Evolutionary conservation across 2,888 invertebrate genomes (phyloP).

Genomic region (Oscheius sp.): DNA sequence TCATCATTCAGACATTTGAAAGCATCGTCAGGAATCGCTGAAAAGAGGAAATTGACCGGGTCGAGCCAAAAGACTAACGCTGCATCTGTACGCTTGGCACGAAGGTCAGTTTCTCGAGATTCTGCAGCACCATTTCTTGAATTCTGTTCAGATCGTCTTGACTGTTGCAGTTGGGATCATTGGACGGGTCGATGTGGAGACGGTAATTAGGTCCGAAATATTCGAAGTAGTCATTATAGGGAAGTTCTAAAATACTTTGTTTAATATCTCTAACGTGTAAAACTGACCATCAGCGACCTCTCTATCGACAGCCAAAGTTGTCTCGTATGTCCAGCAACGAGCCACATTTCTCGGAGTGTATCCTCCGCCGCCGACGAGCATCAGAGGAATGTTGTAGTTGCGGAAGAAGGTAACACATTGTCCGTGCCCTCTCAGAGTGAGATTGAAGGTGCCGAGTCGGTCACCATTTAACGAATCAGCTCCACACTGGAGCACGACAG

Average conservation of each 20-base stretch:
- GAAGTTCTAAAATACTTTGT: constrained; percentile 55
- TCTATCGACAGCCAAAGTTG: constrained; percentile 78
- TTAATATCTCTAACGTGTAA: not conserved
- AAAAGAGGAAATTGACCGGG: constrained; percentile 36
- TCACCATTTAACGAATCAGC: constrained; percentile 98
- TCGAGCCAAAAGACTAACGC: constrained; percentile 39
- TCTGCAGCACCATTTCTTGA: constrained; percentile 60
- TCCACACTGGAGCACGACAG: constrained; percentile 97
- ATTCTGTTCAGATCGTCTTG: constrained; percentile 60
- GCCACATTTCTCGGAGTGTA: constrained; percentile 70
- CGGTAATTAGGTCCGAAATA: constrained; percentile 70
- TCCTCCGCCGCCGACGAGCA: constrained; percentile 87
- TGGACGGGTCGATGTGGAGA: constrained; percentile 68
- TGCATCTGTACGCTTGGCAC: constrained; percentile 72
- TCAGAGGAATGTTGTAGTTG: constrained; percentile 93
- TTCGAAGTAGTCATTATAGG: constrained; percentile 69
- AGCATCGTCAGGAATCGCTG: constrained; percentile 63
- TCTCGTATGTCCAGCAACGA: constrained; percentile 96
- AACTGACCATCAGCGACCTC: constrained; percentile 62
- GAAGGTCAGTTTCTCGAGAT: constrained; percentile 61
- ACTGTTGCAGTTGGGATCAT: constrained; percentile 60
- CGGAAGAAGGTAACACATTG: constrained; percentile 95
- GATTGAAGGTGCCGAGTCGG: constrained; percentile 88
- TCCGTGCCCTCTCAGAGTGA: constrained; percentile 65
- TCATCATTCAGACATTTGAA: constrained; percentile 58